Percentiles rank a stretch among this genome's conserved stretches.
Evolutionary conservation across 2,113 vertebrate genomes (phyloP).

Genomic region (Melospiza melodia): DNA sequence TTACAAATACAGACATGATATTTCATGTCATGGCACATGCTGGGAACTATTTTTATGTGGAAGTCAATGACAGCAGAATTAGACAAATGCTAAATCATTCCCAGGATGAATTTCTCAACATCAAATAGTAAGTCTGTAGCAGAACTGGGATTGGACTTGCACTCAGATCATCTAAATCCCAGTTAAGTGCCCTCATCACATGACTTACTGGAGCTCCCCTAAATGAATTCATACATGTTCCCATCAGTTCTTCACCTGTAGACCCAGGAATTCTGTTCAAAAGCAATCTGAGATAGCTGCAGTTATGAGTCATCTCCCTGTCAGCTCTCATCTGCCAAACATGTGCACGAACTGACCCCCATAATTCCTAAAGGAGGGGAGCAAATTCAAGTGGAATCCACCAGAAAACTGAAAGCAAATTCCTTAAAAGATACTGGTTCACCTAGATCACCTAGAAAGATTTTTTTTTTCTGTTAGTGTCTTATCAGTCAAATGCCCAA

Average conservation of each 20-base stretch:
- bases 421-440: neutral
- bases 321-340: neutral
- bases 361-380: neutral
- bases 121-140: neutral
- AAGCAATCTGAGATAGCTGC: neutral
- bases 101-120: neutral
- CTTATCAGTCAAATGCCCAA: neutral
- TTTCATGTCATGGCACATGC: neutral
- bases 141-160: neutral
- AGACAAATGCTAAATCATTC: neutral
- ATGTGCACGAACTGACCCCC: fast-evolving
- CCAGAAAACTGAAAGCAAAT: neutral
- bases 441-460: neutral
- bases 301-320: neutral
- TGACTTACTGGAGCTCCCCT: slow-evolving; percentile 43
- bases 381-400: neutral
- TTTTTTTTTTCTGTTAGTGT: neutral
- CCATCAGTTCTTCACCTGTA: slow-evolving; percentile 41
- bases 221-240: slow-evolving; percentile 42
- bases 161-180: slow-evolving; percentile 8
- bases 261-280: slow-evolving; percentile 1
- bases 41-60: slow-evolving; percentile 10
- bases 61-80: slow-evolving; percentile 9
- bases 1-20: neutral
- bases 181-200: slow-evolving; percentile 36